A percentile compares a stretch with the other conserved stretches of the same genome.
Evolutionary conservation across 2,797 vertebrate genomes (phyloP).

Genomic region (Podargus strigoides): DNA sequence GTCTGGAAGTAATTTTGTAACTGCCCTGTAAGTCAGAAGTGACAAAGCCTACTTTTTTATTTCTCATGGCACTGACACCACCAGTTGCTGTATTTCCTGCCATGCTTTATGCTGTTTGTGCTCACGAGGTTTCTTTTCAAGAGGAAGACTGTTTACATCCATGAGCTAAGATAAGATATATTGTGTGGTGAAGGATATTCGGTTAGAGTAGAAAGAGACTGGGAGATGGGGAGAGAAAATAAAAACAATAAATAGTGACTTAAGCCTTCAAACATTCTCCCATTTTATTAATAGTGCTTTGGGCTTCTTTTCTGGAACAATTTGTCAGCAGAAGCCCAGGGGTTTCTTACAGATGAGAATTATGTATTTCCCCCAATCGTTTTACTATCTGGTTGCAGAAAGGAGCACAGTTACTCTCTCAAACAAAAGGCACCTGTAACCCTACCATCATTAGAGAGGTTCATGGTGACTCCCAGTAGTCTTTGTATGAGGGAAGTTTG

Average conservation of each 20-base stretch:
- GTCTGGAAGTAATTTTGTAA: conserved; percentile 52
- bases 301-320: background rate
- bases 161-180: background rate
- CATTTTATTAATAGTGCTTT: background rate
- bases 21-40: conserved; percentile 29
- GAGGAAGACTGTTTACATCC: background rate
- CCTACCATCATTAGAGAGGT: background rate
- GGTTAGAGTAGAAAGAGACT: background rate
- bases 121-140: background rate
- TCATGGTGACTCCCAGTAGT: background rate
- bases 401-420: background rate
- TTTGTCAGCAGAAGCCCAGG: background rate
- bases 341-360: background rate
- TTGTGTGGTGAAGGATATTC: conserved; percentile 5
- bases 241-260: background rate
- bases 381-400: background rate
- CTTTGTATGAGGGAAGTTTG: background rate
- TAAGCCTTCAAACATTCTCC: background rate
- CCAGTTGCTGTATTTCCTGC: background rate
- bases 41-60: background rate
- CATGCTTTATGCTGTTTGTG: background rate
- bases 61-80: background rate
- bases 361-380: background rate
- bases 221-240: conserved; percentile 1
- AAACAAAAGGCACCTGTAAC: background rate